Base-by-base conservation (phyloP, 2,113 vertebrate species). In the Marmota flaviventris region DNA sequence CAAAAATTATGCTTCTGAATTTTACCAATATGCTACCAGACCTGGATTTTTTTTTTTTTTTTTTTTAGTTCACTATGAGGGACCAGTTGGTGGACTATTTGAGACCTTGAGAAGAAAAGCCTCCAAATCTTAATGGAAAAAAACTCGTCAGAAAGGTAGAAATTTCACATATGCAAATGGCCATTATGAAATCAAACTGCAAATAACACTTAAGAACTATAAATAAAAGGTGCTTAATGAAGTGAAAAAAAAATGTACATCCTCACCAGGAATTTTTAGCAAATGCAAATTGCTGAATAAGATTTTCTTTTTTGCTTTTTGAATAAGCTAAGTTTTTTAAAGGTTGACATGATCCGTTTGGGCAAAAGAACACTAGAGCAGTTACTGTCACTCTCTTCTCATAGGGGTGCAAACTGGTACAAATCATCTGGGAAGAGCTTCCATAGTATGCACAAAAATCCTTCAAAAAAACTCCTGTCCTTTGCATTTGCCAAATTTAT, bases 351-450 rank as follows among this genome's bases (percentile, higher is more conserved):
- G 24, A 32, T 42, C 56, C 78, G 12, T 83, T 45, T 89, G 63
- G 48, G 65, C 75, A 92, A 84, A 75, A 20, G 17, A 72, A 86
- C 4, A 3, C 4, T 85, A 32, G 37, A 79, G 89, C 8, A 95
- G 48, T 95, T 72, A 53, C 24, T 84, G 58, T 78, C 12, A 76
- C 82, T 94, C 27, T 18, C 51, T 72, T 95, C 61, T 85, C 82
- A 34, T 13, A 72, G 37, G 83, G 91, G 14, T 63, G 18, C 18
- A 51, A 88, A 85, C 29, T 89, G 73, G 79, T 70, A 94, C 51
- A 95, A 93, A 90, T 97, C 90, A 93, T 27, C 45, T 77, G 29
- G 37, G 29, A 92, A 96, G 93, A 85, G 90, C 61, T 77, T 93
- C 85, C 73, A 92, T 45, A 79, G 86, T 83, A 53, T 39, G 48